Evolutionary conservation across 2,888 invertebrate genomes (phyloP).

Genomic region (Tolmerus cingulatus): DNA sequence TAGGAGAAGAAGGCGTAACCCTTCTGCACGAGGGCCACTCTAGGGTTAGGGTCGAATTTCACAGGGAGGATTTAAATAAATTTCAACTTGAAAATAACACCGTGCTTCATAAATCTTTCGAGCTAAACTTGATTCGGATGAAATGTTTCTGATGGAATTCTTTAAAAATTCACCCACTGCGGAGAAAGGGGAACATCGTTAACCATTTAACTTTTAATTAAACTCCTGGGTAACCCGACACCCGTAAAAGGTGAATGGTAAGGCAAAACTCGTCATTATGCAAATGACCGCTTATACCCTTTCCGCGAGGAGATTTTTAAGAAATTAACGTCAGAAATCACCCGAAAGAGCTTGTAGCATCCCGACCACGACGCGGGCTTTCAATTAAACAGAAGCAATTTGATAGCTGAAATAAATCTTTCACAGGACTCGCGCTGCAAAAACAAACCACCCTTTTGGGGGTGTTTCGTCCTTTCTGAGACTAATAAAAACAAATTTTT

Average conservation of each 20-base stretch:
- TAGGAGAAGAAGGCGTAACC: background rate
- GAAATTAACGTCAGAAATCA: background rate
- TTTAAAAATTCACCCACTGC: background rate
- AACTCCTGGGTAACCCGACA: background rate
- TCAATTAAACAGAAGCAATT: slow-evolving; percentile 12
- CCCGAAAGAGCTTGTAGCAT: background rate
- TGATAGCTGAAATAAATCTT: background rate
- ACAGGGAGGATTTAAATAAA: background rate
- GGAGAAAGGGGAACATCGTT: background rate
- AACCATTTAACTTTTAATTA: background rate
- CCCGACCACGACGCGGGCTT: background rate
- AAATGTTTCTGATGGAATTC: background rate
- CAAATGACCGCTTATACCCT: background rate
- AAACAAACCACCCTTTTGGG: background rate
- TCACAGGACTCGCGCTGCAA: background rate
- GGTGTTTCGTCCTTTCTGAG: background rate
- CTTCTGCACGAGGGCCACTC: background rate
- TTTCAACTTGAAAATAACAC: background rate
- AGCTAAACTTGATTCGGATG: background rate
- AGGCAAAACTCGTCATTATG: background rate
- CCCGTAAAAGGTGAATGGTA: background rate
- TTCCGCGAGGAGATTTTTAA: background rate
- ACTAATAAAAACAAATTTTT: slow-evolving; percentile 39
- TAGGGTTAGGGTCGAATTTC: background rate
- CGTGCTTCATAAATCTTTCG: background rate